Conservation (phyloP, 2,797 vertebrate species). For the Eulemur coronatus region DNA sequence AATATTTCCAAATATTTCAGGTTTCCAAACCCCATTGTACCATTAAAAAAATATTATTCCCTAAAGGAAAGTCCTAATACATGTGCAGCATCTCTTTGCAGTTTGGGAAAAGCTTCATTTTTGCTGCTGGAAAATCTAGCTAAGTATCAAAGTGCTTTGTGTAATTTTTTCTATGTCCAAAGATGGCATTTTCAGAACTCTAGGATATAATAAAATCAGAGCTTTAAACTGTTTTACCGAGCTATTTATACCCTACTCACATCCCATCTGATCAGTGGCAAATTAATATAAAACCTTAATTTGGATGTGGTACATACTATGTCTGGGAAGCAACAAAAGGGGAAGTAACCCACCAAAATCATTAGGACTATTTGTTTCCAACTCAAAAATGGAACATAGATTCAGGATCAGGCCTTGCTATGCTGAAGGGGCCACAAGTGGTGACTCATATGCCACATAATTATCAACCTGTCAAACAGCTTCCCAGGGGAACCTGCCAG, state of each 20-base stretch:
- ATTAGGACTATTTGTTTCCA: neutral
- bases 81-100: neutral
- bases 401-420: neutral
- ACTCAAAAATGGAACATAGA: neutral
- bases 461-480: neutral
- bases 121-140: neutral
- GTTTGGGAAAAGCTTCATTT: neutral
- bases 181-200: neutral
- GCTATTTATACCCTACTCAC: neutral
- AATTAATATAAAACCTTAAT: conserved; percentile 27
- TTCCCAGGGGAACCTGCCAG: neutral
- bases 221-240: neutral
- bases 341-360: neutral
- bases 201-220: neutral
- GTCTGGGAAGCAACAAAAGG: neutral
- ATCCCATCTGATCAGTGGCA: neutral
- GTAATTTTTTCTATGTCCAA: neutral
- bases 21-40: neutral
- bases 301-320: neutral
- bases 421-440: neutral
- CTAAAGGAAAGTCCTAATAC: neutral
- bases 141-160: neutral
- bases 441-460: neutral
- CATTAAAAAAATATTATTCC: neutral
- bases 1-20: neutral